Evolutionary conservation across 1,140 invertebrate genomes (phyloP).

Genomic region (Sinella curviseta): DNA sequence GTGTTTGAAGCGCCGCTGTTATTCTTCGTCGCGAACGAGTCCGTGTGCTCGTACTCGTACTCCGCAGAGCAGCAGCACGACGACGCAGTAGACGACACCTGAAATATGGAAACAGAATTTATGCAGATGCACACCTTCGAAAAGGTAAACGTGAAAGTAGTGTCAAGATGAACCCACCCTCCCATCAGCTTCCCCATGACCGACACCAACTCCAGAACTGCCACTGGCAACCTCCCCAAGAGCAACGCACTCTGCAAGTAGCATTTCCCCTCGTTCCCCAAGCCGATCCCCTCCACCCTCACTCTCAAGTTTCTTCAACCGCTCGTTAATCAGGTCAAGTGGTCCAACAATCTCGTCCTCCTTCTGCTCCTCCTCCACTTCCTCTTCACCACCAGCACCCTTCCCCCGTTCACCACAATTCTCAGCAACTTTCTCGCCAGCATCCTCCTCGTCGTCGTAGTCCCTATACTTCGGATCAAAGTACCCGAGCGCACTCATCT

Average conservation of each 20-base stretch:
- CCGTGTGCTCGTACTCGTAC: conserved; percentile 37
- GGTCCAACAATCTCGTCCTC: neutral
- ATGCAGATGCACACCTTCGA: no score
- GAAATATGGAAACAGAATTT: neutral
- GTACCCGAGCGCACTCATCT: neutral
- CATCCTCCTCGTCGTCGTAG: neutral
- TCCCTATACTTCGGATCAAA: neutral
- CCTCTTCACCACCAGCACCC: neutral
- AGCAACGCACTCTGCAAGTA: neutral
- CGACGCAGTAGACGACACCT: neutral
- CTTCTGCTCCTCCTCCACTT: neutral
- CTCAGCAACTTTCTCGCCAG: neutral
- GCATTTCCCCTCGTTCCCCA: neutral
- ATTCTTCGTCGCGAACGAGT: conserved; percentile 42
- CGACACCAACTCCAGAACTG: no score
- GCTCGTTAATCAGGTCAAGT: conserved; percentile 3
- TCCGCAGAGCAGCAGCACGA: neutral
- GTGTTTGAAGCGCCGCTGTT: conserved; percentile 43
- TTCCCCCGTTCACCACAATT: no score
- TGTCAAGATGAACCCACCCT: no score
- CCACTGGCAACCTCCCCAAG: no score
- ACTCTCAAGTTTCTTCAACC: neutral
- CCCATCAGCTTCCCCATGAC: no score
- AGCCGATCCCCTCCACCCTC: neutral
- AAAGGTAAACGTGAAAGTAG: no score